Base-by-base conservation (phyloP, 2,113 vertebrate genomes). In the Cyprichromis sp. region DNA sequence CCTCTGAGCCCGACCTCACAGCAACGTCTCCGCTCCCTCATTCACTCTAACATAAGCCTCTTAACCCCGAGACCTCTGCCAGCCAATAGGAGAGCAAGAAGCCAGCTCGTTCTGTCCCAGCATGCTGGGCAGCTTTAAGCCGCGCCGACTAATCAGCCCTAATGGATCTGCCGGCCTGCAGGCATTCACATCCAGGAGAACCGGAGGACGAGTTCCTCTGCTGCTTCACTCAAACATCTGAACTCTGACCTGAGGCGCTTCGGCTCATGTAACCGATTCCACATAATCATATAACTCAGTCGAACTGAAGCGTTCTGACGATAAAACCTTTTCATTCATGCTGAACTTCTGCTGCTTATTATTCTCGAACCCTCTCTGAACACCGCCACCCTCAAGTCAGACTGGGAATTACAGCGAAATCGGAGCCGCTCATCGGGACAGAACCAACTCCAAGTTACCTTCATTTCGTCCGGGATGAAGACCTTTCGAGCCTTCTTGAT, bases 401-500 rank as follows among this genome's bases (percentile, higher is more conserved):
- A 78, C 42, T 50, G 42, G 26, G 42, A 50, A 31, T 12, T 78
- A 78, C 71, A 78, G 21, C 2, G 1, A 47, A 66, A 38, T 38
- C 61, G 5, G 24, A 78, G 68, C 68, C 2, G 6, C 9, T n/a
- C 45, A 31, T 31, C 4, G 10, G 6, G 24, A 31, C 26, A 78
- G 71, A 78, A 78, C 71, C 71, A 78, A 78, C 45, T 78, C 45
- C 45, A 78, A 78, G 2, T 97, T 96, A 99, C 99, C 99, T 99
- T 99, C 96, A 99, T 94, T 93, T 98, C 98, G 0, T 99, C 98
- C 0, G 99, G 97, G 87, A 99, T 99, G 96, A 99, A 99, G 93
- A 99, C 94, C 94, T 99, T 99, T 81, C 98, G 97, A 19, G 98
- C 99, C 87, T 99, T 99, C 95, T 99, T 99, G 94, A 99, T 99